Evolutionary conservation across 2,888 invertebrate species (phyloP), one percentile per base, ranked within the genome.

Genomic region (Melanargia galathea): DNA sequence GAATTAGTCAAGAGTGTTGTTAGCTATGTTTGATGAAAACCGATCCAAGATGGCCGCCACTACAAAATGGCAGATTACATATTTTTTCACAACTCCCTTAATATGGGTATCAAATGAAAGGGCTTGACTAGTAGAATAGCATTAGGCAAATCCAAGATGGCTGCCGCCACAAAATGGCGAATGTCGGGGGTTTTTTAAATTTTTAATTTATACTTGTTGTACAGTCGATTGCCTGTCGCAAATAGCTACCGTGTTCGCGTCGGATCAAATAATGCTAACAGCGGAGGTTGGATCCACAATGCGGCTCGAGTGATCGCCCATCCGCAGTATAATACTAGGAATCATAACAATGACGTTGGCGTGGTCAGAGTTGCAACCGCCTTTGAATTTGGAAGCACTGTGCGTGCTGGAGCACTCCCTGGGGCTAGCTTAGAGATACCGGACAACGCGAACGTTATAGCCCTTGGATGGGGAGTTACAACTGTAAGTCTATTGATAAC

Each of bases 391-490:
- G 71, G 59, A 46, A 66, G 61, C 35, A 69, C 67, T 0, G 78
- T 80, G 1, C 73, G 69, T 1, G 61, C 80, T 1, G 78, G 59
- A 3, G 56, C 60, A 2, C 77, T 89, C 24, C 75, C 78, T 20
- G 76, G 82, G 2, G 38, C 77, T 8, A 75, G 70, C 48, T 78
- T 77, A 63, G 74, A 76, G 43, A 71, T 83, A 7, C 74, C 67
- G 2, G 80, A 77, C 35, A 79, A 84, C 62, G 75, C 75, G 48
- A 70, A 73, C 2, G 82, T 84, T 4, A 77, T 81, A 71, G 81
- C 87, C 22, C 75, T 80, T 43, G 91, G 90, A 61, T 90, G 90
- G 90, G 88, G 89, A 4, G 13, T 22, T 2, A 67, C 51, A 7
- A 22, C 38, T 26, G 68, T 71, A 46, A 67, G 70, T 67, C n/a